Evolutionary conservation across 2,113 vertebrate genomes (phyloP), one percentile per base, ranked within the genome.

Genomic region (Pampusana beccarii): DNA sequence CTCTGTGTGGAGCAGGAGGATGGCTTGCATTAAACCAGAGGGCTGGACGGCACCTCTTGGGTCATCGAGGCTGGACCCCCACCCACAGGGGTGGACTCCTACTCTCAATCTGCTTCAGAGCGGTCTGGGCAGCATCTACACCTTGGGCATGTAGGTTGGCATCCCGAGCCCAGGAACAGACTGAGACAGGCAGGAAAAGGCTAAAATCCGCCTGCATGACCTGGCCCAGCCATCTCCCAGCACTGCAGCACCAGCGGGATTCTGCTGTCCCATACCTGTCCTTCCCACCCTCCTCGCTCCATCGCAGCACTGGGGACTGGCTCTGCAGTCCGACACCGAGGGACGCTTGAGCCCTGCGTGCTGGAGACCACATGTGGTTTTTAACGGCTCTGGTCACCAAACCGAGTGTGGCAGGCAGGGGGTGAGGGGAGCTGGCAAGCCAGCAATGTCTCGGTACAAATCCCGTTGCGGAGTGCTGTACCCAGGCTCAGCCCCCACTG

Each of bases 11-110:
- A 48, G 74, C 44, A 6, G n/a, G 69, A 83, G 74, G 46, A 38
- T 40, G 60, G 91, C 77, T 86, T 87, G 83, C 71, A 58, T 78
- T 66, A 74, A 86, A 62, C 40, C 23, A 4, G 62, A 48, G 88
- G 51, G 15, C 19, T 16, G 88, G 88, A 26, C 29, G 1, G 86
- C n/a, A 66, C 48, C 0, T 1, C 36, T 58, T 50, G 77, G 69
- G 72, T 62, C 92, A 74, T 3, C 3, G 10, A 53, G 25, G 40
- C 61, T 61, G 50, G 70, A 88, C 11, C 72, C 36, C 25, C 34
- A 72, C 69, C 65, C 23, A 1, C 69, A 20, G 0, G 4, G 29
- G 28, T 58, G 80, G 66, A 51, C 16, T 67, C 36, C 26, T 15
- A 0, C 79, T 65, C 80, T 10, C 25, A 5, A 50, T 16, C 40